These are phyloP conservation scores for Coreius guichenoti DNA, from an alignment of 2,797 vertebrate species.

Conservation along the genomic window DNA sequence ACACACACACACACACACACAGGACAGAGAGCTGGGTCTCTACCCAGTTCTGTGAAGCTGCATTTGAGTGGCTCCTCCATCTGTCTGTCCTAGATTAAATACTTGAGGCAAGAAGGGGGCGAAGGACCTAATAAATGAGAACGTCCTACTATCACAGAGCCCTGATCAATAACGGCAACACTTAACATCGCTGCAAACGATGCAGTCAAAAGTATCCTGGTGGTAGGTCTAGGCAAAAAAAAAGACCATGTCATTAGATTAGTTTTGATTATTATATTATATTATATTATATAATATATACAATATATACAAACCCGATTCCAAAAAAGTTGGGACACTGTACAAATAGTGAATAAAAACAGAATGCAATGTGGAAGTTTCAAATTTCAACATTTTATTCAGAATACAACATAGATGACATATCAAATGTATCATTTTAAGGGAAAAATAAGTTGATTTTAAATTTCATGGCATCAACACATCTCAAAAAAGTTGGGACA, in stretches of 20 bases:
- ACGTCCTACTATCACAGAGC: slow-evolving; percentile 13
- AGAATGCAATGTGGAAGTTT: too few species aligned
- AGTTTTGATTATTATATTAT: too few species aligned
- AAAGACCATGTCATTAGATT: not conserved
- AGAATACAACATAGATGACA: too few species aligned
- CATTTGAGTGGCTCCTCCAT: slow-evolving; percentile 49
- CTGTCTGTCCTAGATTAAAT: slow-evolving; percentile 56
- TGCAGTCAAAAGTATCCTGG: slow-evolving; percentile 3
- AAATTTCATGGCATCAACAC: too few species aligned
- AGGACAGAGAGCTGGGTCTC: slow-evolving; percentile 47
- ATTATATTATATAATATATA: too few species aligned
- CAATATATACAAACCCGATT: too few species aligned
- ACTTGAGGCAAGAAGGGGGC: slow-evolving; percentile 36
- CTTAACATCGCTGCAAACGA: not conserved
- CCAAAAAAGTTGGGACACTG: too few species aligned
- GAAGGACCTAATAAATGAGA: slow-evolving; percentile 32
- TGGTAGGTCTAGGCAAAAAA: not conserved
- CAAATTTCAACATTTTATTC: too few species aligned
- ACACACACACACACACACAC: slow-evolving; percentile 40
- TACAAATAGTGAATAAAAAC: too few species aligned
- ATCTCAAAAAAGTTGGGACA: too few species aligned
- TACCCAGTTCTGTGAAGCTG: slow-evolving; percentile 42
- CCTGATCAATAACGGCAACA: not conserved
- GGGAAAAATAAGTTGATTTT: too few species aligned
- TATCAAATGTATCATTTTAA: too few species aligned